phyloP scores from a whole-genome alignment of 2,888 invertebrate genomes.

The Agelastica alni region DNA sequence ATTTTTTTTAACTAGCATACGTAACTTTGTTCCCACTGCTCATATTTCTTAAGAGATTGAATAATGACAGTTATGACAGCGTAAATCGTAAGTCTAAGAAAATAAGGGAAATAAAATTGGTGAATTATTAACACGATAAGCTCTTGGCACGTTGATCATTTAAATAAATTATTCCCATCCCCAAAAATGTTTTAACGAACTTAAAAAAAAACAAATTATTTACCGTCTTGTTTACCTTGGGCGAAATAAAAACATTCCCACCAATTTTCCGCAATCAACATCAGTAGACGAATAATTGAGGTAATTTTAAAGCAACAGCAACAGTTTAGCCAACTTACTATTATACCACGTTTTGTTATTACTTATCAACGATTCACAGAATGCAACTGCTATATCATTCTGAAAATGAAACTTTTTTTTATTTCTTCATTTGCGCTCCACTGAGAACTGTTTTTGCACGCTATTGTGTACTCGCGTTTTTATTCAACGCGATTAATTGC shows the following conservation, averaged over 20 bases:
- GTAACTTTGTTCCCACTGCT: too few species aligned
- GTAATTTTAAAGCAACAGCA: constrained; percentile 17
- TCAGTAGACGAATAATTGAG: constrained; percentile 19
- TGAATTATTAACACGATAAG: not conserved
- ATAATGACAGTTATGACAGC: not conserved
- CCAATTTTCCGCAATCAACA: constrained; percentile 19
- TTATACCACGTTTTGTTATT: constrained; percentile 6
- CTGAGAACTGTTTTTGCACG: too few species aligned
- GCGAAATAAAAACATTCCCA: constrained; percentile 16
- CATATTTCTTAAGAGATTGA: not conserved
- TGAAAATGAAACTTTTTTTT: not conserved
- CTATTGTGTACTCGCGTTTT: too few species aligned
- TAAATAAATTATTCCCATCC: too few species aligned
- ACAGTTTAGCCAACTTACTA: constrained; percentile 17
- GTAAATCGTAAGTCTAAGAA: not conserved
- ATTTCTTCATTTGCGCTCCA: not conserved
- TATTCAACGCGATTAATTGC: too few species aligned
- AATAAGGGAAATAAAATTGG: not conserved
- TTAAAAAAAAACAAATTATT: not conserved
- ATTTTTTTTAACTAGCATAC: too few species aligned
- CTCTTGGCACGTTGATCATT: not conserved
- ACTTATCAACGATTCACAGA: not conserved
- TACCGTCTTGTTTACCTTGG: constrained; percentile 1
- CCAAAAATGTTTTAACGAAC: too few species aligned
- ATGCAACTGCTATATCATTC: constrained; percentile 2